Base-by-base conservation (phyloP, 1,140 invertebrate species). In the Lasioglossum albipes region DNA sequence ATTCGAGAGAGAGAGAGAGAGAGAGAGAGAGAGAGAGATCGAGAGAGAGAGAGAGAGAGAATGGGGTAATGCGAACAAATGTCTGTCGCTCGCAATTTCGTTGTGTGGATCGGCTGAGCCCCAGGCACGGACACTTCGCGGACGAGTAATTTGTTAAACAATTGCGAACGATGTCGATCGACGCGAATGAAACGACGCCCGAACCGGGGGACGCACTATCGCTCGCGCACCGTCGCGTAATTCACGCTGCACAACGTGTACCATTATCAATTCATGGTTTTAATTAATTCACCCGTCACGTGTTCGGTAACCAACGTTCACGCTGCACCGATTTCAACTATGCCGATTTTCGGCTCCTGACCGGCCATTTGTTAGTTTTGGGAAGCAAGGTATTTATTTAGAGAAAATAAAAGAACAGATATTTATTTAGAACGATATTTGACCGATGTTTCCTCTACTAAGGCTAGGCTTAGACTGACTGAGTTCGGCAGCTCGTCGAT, bases 51-150 rank as follows among this genome's bases (percentile, higher is more conserved):
- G 5, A 36, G 36, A 36, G 36, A 36, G 36, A 36, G 36, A 36
- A 5, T 5, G 36, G 1, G 20, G n/a, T 65, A 71, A 71, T 27
- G 36, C 76, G 45, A 71, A 12, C 61, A 52, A 72, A 78, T 68
- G 61, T 78, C 31, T 72, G 75, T 27, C 57, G 67, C 68, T 18
- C 31, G 59, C 68, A 54, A 71, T 78, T 78, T 36, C 45, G 12
- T 12, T 27, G 22, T 20, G 13, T 2, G 13, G 10, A 18, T 6
- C 31, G 45, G 20, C 27, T 9, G 16, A 16, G 31, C 45, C 27
- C 20, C 13, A 20, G 16, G 31, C 36, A 65, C 62, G 62, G 41
- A 2, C 62, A 31, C 42, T 16, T 13, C 22, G 22, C 4, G 0
- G 12, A 52, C 57, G 54, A 22, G 27, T 12, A 42, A 13, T 18